Conservation (phyloP, 2,113 vertebrate species). For the Heteronetta atricapilla region DNA sequence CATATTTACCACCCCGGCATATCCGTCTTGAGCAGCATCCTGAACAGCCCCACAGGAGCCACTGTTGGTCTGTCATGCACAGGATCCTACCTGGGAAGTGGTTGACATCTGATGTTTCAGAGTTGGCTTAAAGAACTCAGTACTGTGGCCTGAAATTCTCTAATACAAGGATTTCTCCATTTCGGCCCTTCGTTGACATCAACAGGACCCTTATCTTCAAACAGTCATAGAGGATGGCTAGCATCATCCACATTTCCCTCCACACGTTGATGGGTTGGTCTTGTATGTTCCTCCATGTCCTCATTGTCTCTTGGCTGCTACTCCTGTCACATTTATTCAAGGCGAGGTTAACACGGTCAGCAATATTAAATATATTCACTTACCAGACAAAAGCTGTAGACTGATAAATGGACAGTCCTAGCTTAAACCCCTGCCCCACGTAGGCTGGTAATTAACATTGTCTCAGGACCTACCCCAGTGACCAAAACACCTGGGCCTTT, state of each 20-base stretch:
- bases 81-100: neutral
- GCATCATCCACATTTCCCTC: neutral
- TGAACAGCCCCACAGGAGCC: neutral
- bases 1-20: neutral
- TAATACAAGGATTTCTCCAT: neutral
- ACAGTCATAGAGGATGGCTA: neutral
- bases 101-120: neutral
- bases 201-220: neutral
- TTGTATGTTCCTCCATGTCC: neutral
- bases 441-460: neutral
- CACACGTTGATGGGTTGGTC: accelerated
- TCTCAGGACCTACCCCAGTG: neutral
- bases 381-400: neutral
- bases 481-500: neutral
- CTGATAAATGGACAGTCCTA: neutral
- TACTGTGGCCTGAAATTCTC: neutral
- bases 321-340: neutral
- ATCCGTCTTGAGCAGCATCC: neutral
- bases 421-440: neutral
- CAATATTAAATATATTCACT: neutral
- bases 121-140: neutral
- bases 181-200: neutral
- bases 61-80: neutral
- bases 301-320: neutral
- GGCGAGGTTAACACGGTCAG: neutral